Evolutionary conservation across 2,113 vertebrate species (phyloP), one percentile per base, ranked within the genome.

Genomic region (Aptenodytes patagonicus): DNA sequence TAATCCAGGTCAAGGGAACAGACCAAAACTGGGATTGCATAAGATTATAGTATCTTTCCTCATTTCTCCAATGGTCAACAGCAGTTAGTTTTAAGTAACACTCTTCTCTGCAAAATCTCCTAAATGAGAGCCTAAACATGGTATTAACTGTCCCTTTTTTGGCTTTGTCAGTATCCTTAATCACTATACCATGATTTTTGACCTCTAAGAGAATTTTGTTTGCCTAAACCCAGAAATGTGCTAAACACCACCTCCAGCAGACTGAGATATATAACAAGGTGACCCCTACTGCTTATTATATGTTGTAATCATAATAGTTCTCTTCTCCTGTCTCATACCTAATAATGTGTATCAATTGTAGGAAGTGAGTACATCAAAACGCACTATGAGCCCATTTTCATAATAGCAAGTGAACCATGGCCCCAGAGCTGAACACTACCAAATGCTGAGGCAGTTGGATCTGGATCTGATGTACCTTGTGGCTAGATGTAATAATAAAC

Each of bases 111-210:
- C 91, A 97, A 95, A 90, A 97, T 93, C 95, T 93, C 83, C 95
- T 98, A 98, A 98, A 97, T 98, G 97, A 98, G 97, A 96, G 66
- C 95, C 97, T 98, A 98, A 98, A 98, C 89, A 90, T 88, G 95
- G 96, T 97, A 98, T 98, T 98, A 99, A 96, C 97, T 73, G 79
- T 95, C 97, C 91, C 94, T 97, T 98, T 98, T 98, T 98, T 98
- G 97, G 98, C 97, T 98, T 98, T 98, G 95, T 95, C 94, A 90
- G 97, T 97, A 98, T 98, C 97, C 98, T 98, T 95, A 95, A 97
- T 98, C 96, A 98, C 71, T 94, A 9, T 73, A 93, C 71, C 83
- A 69, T 96, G 93, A 91, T 97, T 96, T 97, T 95, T 97, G 96
- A 96, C 88, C 94, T 97, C 46, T 47, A 91, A 94, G 94, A 96